These are phyloP conservation scores for Umimayanthus kanabou DNA, from an alignment of 92 coral and sea anemone species.

Conservation along the genomic window DNA sequence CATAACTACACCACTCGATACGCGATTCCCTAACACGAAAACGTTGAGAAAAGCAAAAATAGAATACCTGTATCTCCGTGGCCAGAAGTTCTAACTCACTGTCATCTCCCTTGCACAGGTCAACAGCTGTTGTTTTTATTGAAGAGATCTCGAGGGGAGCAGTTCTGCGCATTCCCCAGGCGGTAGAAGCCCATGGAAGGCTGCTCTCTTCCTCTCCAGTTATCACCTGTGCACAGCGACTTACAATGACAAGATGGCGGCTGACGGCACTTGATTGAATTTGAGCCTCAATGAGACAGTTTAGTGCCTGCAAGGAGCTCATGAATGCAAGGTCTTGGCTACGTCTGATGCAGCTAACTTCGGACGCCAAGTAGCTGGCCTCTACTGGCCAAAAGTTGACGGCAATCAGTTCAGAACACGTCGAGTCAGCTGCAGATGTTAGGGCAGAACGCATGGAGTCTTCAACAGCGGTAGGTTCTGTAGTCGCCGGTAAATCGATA, in stretches of 20 bases:
- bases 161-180: slow-evolving; percentile 65
- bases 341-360: neutral
- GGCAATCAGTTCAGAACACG: slow-evolving; percentile 42
- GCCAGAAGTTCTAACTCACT: slow-evolving; percentile 48
- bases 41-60: neutral
- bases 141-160: slow-evolving; percentile 54
- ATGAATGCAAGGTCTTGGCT: slow-evolving; percentile 45
- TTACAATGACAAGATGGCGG: slow-evolving; percentile 39
- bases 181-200: slow-evolving; percentile 66
- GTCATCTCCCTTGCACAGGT: slow-evolving; percentile 37
- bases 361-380: slow-evolving; percentile 32
- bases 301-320: slow-evolving; percentile 28
- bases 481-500: slow-evolving; percentile 30
- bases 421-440: neutral
- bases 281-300: neutral
- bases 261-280: neutral
- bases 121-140: slow-evolving; percentile 49
- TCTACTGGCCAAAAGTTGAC: slow-evolving; percentile 69
- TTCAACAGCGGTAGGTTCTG: neutral
- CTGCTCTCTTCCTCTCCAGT: slow-evolving; percentile 1
- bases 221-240: slow-evolving; percentile 47
- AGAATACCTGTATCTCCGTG: slow-evolving; percentile 40
- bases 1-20: neutral
- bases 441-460: slow-evolving; percentile 6
- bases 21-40: neutral